phyloP scores from a whole-genome alignment of 2,797 vertebrate genomes.

The Percopsis omiscomaycus region DNA sequence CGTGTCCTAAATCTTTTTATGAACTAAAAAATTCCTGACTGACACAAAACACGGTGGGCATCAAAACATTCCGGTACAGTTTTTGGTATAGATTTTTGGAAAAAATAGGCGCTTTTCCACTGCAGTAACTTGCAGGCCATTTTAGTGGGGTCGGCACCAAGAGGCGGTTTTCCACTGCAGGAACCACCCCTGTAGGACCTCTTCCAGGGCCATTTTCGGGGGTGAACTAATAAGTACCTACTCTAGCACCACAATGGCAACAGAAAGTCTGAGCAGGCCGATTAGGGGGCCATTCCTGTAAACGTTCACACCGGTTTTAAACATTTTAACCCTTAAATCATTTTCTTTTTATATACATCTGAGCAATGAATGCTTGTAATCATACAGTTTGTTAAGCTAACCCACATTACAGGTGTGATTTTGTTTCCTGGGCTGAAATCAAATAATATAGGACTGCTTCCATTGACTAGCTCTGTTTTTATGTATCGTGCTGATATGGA shows the following conservation, averaged over 20 bases:
- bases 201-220: too few relatives aligned
- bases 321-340: neutral
- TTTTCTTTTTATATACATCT: neutral
- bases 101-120: neutral
- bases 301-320: neutral
- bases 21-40: neutral
- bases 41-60: neutral
- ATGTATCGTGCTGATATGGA: constrained; percentile 17
- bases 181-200: too few relatives aligned
- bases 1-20: neutral
- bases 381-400: constrained; percentile 33
- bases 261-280: too few relatives aligned
- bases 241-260: too few relatives aligned
- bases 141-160: too few relatives aligned
- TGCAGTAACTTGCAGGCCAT: too few relatives aligned
- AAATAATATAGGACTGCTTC: neutral
- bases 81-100: constrained; percentile 1
- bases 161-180: too few relatives aligned
- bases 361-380: too few relatives aligned
- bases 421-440: too few relatives aligned
- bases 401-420: neutral
- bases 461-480: constrained; percentile 1
- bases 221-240: too few relatives aligned
- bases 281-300: too few relatives aligned
- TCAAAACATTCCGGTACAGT: constrained; percentile 37